Evolutionary conservation across 2,113 vertebrate genomes (phyloP).

Genomic region (human (Homo sapiens)): GRCh38 chr12:123789001-123789500

Average conservation of each 20-base stretch:
- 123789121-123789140: background rate
- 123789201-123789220: background rate
- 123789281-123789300: fast-evolving
- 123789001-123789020: background rate
- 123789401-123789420: background rate
- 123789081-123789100: background rate
- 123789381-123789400: background rate
- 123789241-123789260: background rate
- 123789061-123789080: background rate
- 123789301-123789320: background rate
- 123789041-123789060: background rate
- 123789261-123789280: fast-evolving
- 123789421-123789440: no score
- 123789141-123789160: background rate
- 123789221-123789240: background rate
- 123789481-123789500: no score
- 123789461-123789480: no score
- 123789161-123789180: background rate
- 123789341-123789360: background rate
- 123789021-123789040: background rate
- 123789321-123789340: fast-evolving
- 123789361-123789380: no score
- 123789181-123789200: background rate
- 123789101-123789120: background rate
- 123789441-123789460: no score